phyloP scores from a whole-genome alignment of 2,797 vertebrate genomes.

The Oreochromis mossambicus region DNA sequence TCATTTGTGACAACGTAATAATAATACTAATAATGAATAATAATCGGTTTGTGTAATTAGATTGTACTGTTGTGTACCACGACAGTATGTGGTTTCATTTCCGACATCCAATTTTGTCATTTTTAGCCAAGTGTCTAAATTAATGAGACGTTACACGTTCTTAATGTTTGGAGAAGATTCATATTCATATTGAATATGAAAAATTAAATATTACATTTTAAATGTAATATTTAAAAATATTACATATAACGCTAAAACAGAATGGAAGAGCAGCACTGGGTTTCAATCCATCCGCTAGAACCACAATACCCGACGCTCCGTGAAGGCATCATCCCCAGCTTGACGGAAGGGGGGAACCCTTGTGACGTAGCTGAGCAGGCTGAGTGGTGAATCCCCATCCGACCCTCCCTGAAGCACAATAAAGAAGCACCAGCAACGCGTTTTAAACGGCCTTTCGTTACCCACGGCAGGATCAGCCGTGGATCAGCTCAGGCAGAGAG shows the following conservation, averaged over 20 bases:
- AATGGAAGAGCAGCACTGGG: not conserved
- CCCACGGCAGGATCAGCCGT: not conserved
- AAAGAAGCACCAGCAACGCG: not conserved
- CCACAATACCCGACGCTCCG: not conserved
- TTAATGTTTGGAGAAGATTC: not conserved
- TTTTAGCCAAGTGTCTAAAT: not conserved
- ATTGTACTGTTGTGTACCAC: not conserved
- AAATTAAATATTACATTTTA: no score
- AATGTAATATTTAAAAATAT: not conserved
- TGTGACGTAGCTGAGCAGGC: constrained; percentile 66
- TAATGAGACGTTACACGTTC: not conserved
- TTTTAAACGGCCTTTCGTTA: not conserved
- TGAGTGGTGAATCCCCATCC: constrained; percentile 61
- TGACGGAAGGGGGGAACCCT: constrained; percentile 70
- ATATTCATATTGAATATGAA: no score
- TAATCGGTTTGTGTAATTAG: not conserved
- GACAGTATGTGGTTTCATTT: not conserved
- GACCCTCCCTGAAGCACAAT: constrained; percentile 17
- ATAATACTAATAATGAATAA: no score
- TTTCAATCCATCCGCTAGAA: no score
- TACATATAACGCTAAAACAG: rapidly evolving
- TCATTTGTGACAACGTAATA: not conserved
- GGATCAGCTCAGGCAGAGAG: not conserved
- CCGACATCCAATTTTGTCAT: not conserved
- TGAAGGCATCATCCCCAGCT: constrained; percentile 39